These are phyloP conservation scores for Danio choprae DNA, from an alignment of 2,797 vertebrate genomes.

Conservation along the genomic window DNA sequence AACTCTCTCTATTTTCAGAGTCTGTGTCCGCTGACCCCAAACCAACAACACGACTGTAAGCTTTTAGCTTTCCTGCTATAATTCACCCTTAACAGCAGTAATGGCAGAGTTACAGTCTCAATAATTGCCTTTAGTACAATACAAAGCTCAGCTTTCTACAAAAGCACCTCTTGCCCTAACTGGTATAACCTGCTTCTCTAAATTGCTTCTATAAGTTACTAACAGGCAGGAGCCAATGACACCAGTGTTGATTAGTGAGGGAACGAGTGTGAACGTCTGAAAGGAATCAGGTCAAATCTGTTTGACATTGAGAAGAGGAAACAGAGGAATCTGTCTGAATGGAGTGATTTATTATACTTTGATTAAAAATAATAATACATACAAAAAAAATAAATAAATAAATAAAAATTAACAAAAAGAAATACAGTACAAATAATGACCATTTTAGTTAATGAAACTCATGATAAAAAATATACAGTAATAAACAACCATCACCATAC, in stretches of 20 bases:
- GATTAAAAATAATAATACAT: background rate
- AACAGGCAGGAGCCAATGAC: constrained; percentile 53
- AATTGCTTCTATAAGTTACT: constrained; percentile 61
- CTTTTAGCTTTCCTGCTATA: constrained; percentile 50
- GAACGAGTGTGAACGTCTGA: background rate
- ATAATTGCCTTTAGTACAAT: constrained; percentile 46
- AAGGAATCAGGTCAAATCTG: constrained; percentile 60
- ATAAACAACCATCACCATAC: no score
- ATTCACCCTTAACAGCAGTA: constrained; percentile 55
- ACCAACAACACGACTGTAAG: constrained; percentile 39
- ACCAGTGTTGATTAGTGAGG: constrained; percentile 44
- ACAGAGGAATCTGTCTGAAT: background rate
- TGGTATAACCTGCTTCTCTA: constrained; percentile 41
- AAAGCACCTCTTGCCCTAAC: background rate
- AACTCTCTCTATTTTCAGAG: constrained; percentile 42
- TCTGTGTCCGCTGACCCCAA: constrained; percentile 31
- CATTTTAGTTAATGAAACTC: background rate
- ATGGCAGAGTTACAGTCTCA: constrained; percentile 53
- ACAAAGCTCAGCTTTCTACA: constrained; percentile 39
- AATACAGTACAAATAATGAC: background rate
- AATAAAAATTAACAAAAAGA: no score
- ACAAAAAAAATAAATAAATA: no score
- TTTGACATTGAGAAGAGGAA: background rate
- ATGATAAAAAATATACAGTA: constrained; percentile 57
- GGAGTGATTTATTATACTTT: constrained; percentile 21